Percentiles rank a stretch among this genome's conserved stretches.
These are phyloP conservation scores for Mixornis gularis DNA, from an alignment of 2,113 vertebrate species.

Conservation along the genomic window DNA sequence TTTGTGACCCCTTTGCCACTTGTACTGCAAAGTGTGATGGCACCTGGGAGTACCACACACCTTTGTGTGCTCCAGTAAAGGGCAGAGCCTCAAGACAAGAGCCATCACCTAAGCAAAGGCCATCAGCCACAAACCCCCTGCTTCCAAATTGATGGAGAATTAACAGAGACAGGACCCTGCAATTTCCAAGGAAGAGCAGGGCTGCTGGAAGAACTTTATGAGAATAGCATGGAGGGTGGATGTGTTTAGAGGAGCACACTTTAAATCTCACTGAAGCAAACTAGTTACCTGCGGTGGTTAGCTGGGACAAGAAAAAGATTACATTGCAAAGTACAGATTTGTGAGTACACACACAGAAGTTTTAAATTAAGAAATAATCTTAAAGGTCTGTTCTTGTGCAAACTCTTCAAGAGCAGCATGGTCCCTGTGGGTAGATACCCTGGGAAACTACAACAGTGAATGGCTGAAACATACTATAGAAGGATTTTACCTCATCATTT, in stretches of 20 bases:
- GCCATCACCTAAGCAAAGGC: background rate
- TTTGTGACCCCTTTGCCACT: background rate
- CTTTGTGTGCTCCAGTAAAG: background rate
- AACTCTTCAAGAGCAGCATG: background rate
- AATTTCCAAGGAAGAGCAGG: background rate
- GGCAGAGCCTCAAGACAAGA: background rate
- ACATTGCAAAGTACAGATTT: background rate
- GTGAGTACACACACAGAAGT: background rate
- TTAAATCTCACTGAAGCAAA: background rate
- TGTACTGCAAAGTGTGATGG: accelerated
- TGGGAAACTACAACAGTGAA: background rate
- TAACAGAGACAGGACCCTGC: background rate
- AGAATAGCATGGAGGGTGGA: background rate
- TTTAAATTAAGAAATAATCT: background rate
- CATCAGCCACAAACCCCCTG: background rate
- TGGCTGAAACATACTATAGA: background rate
- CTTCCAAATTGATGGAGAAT: background rate
- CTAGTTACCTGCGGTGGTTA: background rate
- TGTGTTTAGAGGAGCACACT: background rate
- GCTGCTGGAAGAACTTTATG: background rate
- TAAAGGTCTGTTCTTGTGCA: background rate
- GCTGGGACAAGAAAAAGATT: background rate
- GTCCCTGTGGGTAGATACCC: background rate
- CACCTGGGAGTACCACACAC: background rate
- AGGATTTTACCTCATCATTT: background rate